Evolutionary conservation across 2,797 vertebrate genomes (phyloP), one percentile per base, ranked within the genome.

Genomic region (Hippocampus kuda): DNA sequence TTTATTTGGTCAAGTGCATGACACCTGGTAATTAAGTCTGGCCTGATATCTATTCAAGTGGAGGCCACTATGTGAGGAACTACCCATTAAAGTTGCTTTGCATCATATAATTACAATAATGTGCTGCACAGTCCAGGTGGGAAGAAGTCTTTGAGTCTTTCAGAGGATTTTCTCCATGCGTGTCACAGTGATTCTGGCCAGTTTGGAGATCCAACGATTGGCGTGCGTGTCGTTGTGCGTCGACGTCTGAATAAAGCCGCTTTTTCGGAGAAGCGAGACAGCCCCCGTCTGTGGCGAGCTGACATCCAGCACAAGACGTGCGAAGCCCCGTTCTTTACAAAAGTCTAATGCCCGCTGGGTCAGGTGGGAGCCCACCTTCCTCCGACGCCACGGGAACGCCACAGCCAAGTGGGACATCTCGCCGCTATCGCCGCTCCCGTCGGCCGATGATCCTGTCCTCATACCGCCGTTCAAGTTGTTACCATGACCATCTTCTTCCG

Each of bases 81-180:
- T 46, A 48, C 42, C 26, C 10, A 65, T 6, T 48, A 26, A n/a
- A 42, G 16, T 1, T 61, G 9, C 9, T 20, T 42, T 41, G 9
- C 8, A 63, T 22, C 1, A 42, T 42, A 10, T n/a, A 63, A n/a
- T 10, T 42, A 30, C 5, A 26, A 49, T 34, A 26, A 62, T 70
- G 53, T 59, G 69, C 65, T 65, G 63, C 70, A 69, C 59, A 72
- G 51, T 38, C 3, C 64, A 48, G 24, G 44, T 65, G 20, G 5
- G 41, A 42, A 46, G 38, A 26, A 13, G 61, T 27, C 61, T 24
- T 13, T 11, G 22, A 63, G 24, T 26, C 27, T 53, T n/a, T 61
- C 12, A 61, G 24, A 69, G 63, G 3, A 73, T 46, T 81, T 88
- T 91, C 72, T 91, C 89, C 88, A 91, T 84, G 24, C 74, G 79